A percentile compares a stretch with the other conserved stretches of the same genome.
Conservation (phyloP, 2,797 vertebrate genomes). For the Lophotriccus pileatus region DNA sequence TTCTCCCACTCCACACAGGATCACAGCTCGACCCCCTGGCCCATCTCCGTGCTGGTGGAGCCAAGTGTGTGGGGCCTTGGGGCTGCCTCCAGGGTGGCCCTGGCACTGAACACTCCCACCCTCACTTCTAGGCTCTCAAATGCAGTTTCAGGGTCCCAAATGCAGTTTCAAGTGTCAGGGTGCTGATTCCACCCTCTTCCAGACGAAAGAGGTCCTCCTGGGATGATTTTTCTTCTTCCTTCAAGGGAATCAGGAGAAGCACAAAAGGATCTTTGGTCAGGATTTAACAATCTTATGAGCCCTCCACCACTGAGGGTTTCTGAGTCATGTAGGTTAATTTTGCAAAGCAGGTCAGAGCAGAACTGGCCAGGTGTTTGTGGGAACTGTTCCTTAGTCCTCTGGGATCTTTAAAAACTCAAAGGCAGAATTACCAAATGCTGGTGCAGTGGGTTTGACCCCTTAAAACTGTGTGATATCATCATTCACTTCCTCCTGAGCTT, state of each 20-base stretch:
- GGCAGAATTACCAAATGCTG: neutral
- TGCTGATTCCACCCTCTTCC: neutral
- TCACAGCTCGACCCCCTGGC: rapidly evolving
- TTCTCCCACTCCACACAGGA: neutral
- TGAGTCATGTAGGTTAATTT: neutral
- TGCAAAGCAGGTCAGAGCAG: neutral
- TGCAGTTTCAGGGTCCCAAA: neutral
- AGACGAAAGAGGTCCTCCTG: neutral
- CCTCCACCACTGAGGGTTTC: rapidly evolving
- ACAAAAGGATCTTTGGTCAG: neutral
- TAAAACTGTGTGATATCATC: neutral
- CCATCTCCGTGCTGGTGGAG: neutral
- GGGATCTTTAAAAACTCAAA: neutral
- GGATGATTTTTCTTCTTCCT: neutral
- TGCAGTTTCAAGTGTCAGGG: too few species aligned
- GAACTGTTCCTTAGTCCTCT: neutral
- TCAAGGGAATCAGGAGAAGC: neutral
- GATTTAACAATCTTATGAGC: neutral
- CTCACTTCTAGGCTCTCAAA: rapidly evolving
- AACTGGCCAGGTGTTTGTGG: neutral
- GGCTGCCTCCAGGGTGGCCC: neutral
- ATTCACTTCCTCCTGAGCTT: neutral
- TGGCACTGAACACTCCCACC: rapidly evolving
- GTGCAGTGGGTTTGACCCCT: neutral
- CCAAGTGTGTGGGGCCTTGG: rapidly evolving